Evolutionary conservation across 2,797 vertebrate genomes (phyloP).

Genomic region (Lithobates sylvaticus): DNA sequence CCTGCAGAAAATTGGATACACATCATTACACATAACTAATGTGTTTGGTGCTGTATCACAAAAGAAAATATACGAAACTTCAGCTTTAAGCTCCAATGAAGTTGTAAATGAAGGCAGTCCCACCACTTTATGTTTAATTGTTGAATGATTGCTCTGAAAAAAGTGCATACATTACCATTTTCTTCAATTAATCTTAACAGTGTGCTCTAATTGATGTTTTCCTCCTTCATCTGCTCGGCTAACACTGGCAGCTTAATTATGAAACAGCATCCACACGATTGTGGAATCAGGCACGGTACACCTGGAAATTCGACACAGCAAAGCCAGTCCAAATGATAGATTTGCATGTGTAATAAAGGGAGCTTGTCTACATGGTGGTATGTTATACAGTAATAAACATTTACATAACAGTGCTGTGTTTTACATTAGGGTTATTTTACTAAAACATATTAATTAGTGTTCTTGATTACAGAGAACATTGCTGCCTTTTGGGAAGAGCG

Average conservation of each 20-base stretch:
- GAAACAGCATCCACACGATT: conserved; percentile 16
- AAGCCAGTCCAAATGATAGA: background rate
- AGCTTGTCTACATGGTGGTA: background rate
- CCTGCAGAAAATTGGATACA: too few relatives aligned
- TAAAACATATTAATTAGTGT: background rate
- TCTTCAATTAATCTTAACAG: conserved; percentile 49
- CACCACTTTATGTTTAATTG: background rate
- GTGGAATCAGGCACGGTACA: background rate
- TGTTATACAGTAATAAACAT: background rate
- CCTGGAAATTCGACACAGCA: conserved; percentile 4
- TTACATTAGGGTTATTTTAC: conserved; percentile 10
- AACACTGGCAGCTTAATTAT: conserved; percentile 34
- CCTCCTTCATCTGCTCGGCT: conserved; percentile 42
- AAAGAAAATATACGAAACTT: too few relatives aligned
- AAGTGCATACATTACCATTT: conserved; percentile 37
- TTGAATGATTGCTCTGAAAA: background rate
- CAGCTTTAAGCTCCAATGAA: background rate
- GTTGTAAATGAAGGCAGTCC: background rate
- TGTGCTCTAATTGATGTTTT: conserved; percentile 47
- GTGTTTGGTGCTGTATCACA: too few relatives aligned
- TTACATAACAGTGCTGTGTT: background rate
- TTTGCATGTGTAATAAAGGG: conserved; percentile 17
- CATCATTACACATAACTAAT: too few relatives aligned
- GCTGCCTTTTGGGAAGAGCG: conserved; percentile 6
- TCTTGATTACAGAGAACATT: background rate